Evolutionary conservation across 2,888 invertebrate species (phyloP).

Genomic region (Limenitis camilla): DNA sequence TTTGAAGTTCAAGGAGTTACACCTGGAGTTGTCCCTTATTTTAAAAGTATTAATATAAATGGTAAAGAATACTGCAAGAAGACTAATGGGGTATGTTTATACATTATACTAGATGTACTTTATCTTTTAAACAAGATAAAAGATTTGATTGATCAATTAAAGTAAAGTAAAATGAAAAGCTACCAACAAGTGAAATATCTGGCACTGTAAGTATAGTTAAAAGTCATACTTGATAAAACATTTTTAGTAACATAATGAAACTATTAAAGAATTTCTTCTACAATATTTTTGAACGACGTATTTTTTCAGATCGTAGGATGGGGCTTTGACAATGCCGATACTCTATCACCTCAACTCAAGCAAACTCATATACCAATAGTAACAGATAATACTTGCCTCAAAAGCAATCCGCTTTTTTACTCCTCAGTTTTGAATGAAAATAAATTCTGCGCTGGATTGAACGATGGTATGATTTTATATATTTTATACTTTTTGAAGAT

Average conservation of each 20-base stretch:
- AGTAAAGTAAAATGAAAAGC: neutral
- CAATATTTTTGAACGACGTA: no score
- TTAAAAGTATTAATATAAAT: conserved; percentile 29
- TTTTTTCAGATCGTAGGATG: neutral
- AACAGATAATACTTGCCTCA: neutral
- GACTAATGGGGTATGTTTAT: conserved; percentile 28
- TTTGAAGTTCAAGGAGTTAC: neutral
- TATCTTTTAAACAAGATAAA: neutral
- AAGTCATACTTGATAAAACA: no score
- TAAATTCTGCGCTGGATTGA: conserved; percentile 1
- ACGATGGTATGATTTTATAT: neutral
- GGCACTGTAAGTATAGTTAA: neutral
- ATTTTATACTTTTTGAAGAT: no score
- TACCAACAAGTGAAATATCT: neutral
- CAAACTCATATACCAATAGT: neutral
- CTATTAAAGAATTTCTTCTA: no score
- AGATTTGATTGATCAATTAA: neutral
- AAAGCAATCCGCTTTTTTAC: neutral
- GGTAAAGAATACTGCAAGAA: conserved; percentile 30
- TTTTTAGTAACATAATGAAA: no score
- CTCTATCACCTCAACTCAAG: neutral
- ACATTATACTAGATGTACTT: neutral
- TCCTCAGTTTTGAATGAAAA: neutral
- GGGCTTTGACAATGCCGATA: neutral
- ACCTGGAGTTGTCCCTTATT: conserved; percentile 31